Evolutionary conservation across 2,113 vertebrate genomes (phyloP).

Genomic region (Thinocorus orbignyianus): DNA sequence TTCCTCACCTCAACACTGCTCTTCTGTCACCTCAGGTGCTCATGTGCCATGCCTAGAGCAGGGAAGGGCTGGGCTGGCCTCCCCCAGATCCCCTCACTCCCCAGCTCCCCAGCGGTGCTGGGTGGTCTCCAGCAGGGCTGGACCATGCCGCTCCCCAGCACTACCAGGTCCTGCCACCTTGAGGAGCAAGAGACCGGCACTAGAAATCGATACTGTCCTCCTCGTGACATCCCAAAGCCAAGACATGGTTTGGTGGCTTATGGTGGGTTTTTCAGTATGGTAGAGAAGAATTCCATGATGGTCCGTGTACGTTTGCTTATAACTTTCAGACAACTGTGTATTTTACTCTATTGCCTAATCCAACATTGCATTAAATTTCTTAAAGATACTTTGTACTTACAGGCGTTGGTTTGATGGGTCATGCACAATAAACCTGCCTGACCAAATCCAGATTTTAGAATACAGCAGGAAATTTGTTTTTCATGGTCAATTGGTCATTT

Average conservation of each 20-base stretch:
- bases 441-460: conserved; percentile 52
- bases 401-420: conserved; percentile 59
- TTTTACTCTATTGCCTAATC: conserved; percentile 48
- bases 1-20: not conserved
- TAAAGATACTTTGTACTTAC: conserved; percentile 49
- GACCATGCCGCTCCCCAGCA: not conserved
- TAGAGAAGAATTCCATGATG: not conserved
- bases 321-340: not conserved
- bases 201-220: not conserved
- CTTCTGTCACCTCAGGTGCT: too few relatives aligned
- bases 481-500: conserved; percentile 55
- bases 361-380: conserved; percentile 61
- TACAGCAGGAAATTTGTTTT: conserved; percentile 62
- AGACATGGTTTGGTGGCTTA: not conserved
- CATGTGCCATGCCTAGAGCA: not conserved
- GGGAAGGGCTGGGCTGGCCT: not conserved
- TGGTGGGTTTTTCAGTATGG: not conserved
- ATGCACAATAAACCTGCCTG: conserved; percentile 63
- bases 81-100: not conserved
- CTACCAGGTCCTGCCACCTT: not conserved
- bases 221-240: not conserved
- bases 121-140: not conserved
- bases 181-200: conserved; percentile 24
- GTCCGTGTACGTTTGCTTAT: not conserved
- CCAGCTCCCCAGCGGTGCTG: not conserved